Percentiles rank a stretch among this genome's conserved stretches.
Evolutionary conservation across 1,140 invertebrate species (phyloP).

Genomic region (Pemphigus obesinymphae): DNA sequence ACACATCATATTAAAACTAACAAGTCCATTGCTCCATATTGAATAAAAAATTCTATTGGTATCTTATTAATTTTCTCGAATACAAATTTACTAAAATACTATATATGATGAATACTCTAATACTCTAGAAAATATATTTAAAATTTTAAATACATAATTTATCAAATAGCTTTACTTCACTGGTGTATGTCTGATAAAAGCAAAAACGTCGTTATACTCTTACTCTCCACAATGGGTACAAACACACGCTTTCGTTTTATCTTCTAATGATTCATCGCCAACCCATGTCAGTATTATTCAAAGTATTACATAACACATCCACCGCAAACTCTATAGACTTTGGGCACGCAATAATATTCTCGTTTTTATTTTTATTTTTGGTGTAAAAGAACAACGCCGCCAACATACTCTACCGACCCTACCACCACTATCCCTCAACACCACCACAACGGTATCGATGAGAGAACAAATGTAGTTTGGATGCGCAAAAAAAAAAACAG

Average conservation of each 20-base stretch:
- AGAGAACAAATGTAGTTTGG: not conserved
- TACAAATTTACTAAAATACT: no score
- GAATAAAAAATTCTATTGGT: no score
- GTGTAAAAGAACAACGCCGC: not conserved
- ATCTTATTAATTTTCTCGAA: no score
- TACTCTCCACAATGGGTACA: not conserved
- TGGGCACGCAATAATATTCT: not conserved
- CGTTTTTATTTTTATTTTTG: not conserved
- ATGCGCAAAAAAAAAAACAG: not conserved
- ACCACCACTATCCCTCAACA: not conserved
- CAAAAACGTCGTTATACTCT: not conserved
- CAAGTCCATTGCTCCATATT: no score
- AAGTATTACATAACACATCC: not conserved
- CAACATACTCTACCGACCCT: not conserved
- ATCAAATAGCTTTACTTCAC: no score
- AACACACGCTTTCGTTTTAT: not conserved
- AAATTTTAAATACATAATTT: no score
- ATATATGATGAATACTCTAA: no score
- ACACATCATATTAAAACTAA: no score
- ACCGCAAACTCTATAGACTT: not conserved
- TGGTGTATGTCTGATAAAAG: not conserved
- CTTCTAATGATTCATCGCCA: slow-evolving; percentile 5
- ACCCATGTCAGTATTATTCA: not conserved
- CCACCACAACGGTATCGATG: not conserved
- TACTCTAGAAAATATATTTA: no score